A percentile compares a stretch with the other conserved stretches of the same genome.
These are phyloP conservation scores for Margaritifera margaritifera DNA, from an alignment of 2,888 invertebrate species.

Conservation along the genomic window DNA sequence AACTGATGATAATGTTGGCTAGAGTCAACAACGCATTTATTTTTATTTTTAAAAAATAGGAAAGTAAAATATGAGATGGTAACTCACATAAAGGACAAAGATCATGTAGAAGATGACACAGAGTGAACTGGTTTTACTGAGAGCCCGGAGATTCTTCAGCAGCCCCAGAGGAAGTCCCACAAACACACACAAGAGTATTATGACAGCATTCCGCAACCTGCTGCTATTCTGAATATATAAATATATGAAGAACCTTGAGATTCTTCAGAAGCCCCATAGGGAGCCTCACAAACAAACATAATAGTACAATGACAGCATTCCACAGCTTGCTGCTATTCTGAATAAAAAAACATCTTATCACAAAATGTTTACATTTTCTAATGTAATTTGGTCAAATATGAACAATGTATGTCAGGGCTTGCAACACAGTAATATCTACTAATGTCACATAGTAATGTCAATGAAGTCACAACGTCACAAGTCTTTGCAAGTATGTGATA, in stretches of 20 bases:
- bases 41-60: too few relatives aligned
- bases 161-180: conserved; percentile 93
- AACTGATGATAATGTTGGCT: too few relatives aligned
- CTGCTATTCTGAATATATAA: conserved; percentile 60
- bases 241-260: conserved; percentile 83
- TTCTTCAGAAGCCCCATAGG: conserved; percentile 91
- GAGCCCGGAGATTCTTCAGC: conserved; percentile 89
- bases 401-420: too few relatives aligned
- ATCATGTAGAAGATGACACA: conserved; percentile 94
- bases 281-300: conserved; percentile 81
- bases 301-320: conserved; percentile 63
- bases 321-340: conserved; percentile 56
- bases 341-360: too few relatives aligned
- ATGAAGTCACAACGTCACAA: too few relatives aligned
- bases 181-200: conserved; percentile 72
- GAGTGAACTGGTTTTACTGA: conserved; percentile 89
- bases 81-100: conserved; percentile 86
- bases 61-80: too few relatives aligned
- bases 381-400: too few relatives aligned
- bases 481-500: too few relatives aligned
- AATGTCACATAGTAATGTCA: too few relatives aligned
- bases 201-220: conserved; percentile 61
- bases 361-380: too few relatives aligned
- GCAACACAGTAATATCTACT: too few relatives aligned
- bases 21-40: too few relatives aligned